Base-by-base conservation (phyloP, 2,113 vertebrate genomes). In the Cephalopholis sonnerati region DNA sequence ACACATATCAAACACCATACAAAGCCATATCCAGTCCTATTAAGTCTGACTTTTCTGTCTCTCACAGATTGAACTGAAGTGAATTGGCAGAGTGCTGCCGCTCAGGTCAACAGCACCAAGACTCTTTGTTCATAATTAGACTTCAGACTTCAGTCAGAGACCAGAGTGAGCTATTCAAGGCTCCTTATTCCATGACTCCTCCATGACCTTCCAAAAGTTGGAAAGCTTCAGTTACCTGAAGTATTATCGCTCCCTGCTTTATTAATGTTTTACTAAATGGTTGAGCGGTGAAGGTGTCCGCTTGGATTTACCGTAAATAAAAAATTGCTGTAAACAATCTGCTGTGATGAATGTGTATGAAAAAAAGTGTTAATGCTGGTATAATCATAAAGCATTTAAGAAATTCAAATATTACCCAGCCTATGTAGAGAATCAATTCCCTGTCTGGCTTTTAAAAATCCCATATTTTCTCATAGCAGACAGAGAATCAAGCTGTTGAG, bases 61-160 rank as follows among this genome's bases (percentile, higher is more conserved):
- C 41, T 53, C 76, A 51, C 20, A 64, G 36, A 61, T 62, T 67
- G 39, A 68, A 76, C 15, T 61, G 36, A 59, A 59, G 39, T 65
- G 32, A 65, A 62, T 32, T 27, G 20, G 7, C 27, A 65, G 39
- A 69, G 71, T 25, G 55, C 50, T 51, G 29, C 72, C 29, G 59
- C 53, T 74, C 51, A 63, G 83, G 72, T 74, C 80, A 83, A 82
- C 58, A 80, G 32, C 48, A 67, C 32, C 55, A 29, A 66, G 41
- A 63, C 50, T 36, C 50, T 62, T 51, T 64, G 48, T 76, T 74
- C 65, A 65, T 83, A 70, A 77, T 87, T 79, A 82, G 48, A 84
- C 58, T 66, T 24, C 62, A 81, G 65, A 66, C 41, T 59, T 82
- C 68, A 87, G 54, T 71, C 75, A 64, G 62, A 83, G 66, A 54